These are phyloP conservation scores for Adoxophyes honmai DNA, from an alignment of 1,140 invertebrate species.

Conservation along the genomic window DNA sequence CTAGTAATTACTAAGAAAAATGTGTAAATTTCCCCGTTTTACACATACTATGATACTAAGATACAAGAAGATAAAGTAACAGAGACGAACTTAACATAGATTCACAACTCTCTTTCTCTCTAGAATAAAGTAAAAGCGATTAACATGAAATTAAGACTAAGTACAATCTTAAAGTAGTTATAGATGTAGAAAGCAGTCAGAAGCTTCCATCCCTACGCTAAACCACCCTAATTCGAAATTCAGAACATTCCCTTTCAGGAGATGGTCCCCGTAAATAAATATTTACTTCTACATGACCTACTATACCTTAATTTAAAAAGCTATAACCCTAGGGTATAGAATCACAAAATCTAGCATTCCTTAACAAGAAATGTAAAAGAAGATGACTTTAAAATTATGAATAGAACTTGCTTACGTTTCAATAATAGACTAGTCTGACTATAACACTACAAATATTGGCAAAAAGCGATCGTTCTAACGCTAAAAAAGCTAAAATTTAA, in stretches of 20 bases:
- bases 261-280: constrained; percentile 67
- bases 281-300: constrained; percentile 51
- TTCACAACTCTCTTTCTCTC: constrained; percentile 62
- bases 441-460: constrained; percentile 55
- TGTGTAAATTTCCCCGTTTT: constrained; percentile 74
- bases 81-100: constrained; percentile 42
- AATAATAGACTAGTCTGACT: constrained; percentile 56
- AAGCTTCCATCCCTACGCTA: constrained; percentile 42
- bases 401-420: constrained; percentile 25
- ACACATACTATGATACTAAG: constrained; percentile 50
- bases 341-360: constrained; percentile 65
- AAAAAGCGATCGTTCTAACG: constrained; percentile 59
- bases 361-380: constrained; percentile 51
- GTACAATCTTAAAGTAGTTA: constrained; percentile 50
- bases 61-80: constrained; percentile 37
- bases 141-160: constrained; percentile 49
- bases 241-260: constrained; percentile 61
- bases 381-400: constrained; percentile 36
- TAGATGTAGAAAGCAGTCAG: constrained; percentile 43
- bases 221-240: constrained; percentile 43
- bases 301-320: constrained; percentile 30
- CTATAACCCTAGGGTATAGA: constrained; percentile 57
- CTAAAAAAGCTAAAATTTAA: constrained; percentile 65
- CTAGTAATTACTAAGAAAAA: constrained; percentile 43
- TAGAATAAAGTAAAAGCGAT: constrained; percentile 39